phyloP scores from a whole-genome alignment of 2,797 vertebrate genomes.

The Scyliorhinus canicula region DNA sequence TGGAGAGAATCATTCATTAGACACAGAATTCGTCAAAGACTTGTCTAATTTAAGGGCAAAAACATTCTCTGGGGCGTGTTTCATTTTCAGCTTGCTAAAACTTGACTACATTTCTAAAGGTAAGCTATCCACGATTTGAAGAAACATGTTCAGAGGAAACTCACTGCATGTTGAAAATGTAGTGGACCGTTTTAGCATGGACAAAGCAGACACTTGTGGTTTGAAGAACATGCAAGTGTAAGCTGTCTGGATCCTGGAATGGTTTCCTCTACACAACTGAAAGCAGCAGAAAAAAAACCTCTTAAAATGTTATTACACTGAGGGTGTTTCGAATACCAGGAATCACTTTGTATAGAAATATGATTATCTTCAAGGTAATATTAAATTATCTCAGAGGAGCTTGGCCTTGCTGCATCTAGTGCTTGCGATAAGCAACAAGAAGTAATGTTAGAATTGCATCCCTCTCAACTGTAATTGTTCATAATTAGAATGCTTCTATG shows the following conservation, averaged over 20 bases:
- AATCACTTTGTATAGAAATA: background rate
- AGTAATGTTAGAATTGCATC: background rate
- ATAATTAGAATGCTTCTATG: background rate
- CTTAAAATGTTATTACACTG: background rate
- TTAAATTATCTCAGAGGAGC: background rate
- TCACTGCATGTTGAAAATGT: background rate
- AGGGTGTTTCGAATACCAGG: background rate
- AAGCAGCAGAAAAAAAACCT: background rate
- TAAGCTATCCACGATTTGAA: background rate
- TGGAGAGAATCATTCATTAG: slow-evolving; percentile 15
- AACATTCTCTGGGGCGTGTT: background rate
- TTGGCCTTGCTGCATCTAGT: background rate
- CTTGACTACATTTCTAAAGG: background rate
- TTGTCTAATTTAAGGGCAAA: background rate
- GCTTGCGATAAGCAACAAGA: background rate
- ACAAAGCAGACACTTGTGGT: background rate
- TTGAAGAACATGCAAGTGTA: background rate
- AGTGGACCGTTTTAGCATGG: background rate
- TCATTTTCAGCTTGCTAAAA: background rate
- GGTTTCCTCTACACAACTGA: background rate
- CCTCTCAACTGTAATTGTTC: background rate
- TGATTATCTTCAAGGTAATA: background rate
- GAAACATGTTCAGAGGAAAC: background rate
- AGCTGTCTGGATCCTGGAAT: background rate
- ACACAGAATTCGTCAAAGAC: slow-evolving; percentile 16